Conservation (phyloP, 2,113 vertebrate genomes). For the Galeopterus variegatus region DNA sequence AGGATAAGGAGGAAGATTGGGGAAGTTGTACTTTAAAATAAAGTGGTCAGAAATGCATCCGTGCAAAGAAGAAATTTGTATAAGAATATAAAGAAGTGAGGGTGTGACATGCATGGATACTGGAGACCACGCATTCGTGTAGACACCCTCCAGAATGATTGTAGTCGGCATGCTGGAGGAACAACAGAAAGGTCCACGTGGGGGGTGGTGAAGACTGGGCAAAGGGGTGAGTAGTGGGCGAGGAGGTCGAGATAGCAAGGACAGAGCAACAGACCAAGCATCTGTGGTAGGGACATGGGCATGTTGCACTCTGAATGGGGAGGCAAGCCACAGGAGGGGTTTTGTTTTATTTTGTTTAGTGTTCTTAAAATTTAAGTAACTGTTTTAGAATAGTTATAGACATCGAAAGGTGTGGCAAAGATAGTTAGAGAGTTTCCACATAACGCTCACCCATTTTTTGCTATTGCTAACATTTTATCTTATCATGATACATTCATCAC, state of each 20-base stretch:
- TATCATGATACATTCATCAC: neutral
- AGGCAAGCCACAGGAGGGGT: neutral
- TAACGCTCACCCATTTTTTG: neutral
- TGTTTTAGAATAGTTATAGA: neutral
- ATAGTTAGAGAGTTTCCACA: neutral
- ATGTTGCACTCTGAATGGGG: neutral
- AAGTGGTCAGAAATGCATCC: neutral
- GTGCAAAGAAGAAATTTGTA: neutral
- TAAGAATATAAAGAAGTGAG: neutral
- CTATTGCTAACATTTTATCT: neutral
- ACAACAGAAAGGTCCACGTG: neutral
- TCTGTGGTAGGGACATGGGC: neutral
- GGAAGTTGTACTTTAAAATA: neutral
- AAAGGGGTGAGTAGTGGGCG: neutral
- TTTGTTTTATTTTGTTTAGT: neutral
- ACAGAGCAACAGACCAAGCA: fast-evolving
- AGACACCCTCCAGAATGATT: neutral
- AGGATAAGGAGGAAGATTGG: neutral
- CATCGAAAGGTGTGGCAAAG: neutral
- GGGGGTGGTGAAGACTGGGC: neutral
- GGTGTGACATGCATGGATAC: neutral
- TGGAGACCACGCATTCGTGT: too few relatives aligned
- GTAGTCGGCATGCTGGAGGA: neutral
- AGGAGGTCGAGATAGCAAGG: neutral
- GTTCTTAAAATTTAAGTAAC: constrained; percentile 20